Conservation (phyloP, 2,797 vertebrate species). For the Miichthys miiuy region DNA sequence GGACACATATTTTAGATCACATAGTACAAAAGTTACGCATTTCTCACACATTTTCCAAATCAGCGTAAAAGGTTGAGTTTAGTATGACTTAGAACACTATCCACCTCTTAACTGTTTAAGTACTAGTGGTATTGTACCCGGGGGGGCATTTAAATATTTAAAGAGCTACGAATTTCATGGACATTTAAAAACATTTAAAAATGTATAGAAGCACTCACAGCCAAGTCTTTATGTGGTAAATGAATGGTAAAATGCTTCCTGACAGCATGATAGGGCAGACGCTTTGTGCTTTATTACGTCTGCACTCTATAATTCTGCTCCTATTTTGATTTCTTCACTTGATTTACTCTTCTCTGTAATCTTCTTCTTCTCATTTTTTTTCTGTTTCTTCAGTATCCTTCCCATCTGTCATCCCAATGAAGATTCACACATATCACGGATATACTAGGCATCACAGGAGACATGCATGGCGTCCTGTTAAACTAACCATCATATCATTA, state of each 20-base stretch:
- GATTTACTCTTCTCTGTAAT: slow-evolving; percentile 10
- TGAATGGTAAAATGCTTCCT: slow-evolving; percentile 16
- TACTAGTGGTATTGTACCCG: slow-evolving; percentile 5
- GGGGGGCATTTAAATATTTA: slow-evolving; percentile 37
- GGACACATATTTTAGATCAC: not conserved
- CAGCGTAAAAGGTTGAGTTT: slow-evolving; percentile 21
- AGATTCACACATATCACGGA: not conserved
- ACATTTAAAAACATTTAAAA: slow-evolving; percentile 20
- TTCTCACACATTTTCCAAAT: slow-evolving; percentile 20
- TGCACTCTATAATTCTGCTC: not conserved
- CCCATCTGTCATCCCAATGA: not conserved
- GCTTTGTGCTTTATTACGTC: slow-evolving; percentile 6
- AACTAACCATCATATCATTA: slow-evolving; percentile 23
- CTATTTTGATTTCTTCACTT: slow-evolving; percentile 7
- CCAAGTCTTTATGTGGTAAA: slow-evolving; percentile 15
- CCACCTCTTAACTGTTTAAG: slow-evolving; percentile 44
- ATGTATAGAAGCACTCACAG: slow-evolving; percentile 21
- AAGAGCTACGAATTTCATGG: slow-evolving; percentile 21
- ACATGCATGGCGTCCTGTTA: slow-evolving; percentile 13
- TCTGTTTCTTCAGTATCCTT: not conserved
- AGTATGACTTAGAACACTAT: slow-evolving; percentile 8
- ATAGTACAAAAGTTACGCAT: not conserved
- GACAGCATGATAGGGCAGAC: slow-evolving; percentile 21
- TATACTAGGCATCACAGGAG: slow-evolving; percentile 8
- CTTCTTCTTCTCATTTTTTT: slow-evolving; percentile 2